A percentile compares a stretch with the other conserved stretches of the same genome.
Evolutionary conservation across 2,797 vertebrate species (phyloP).

Genomic region (Mus minutoides): DNA sequence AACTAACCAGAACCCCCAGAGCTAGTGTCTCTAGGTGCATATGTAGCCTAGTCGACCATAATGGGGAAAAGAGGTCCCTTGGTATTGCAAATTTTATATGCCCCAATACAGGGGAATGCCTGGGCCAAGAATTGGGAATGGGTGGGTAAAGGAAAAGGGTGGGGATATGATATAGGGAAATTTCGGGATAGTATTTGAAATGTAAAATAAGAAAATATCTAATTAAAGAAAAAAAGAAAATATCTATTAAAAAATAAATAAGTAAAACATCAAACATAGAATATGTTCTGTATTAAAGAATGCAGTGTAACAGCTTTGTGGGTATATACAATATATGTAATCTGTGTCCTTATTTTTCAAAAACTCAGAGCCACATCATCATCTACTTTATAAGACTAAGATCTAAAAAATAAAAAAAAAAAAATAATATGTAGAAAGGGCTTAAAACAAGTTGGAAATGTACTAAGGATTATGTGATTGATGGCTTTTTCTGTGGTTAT

Average conservation of each 20-base stretch:
- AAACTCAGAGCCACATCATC: background rate
- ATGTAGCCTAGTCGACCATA: no score
- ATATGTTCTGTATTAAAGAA: background rate
- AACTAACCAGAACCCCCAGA: no score
- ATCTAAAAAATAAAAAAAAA: background rate
- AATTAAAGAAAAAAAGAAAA: no score
- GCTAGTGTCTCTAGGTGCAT: no score
- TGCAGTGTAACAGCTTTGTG: background rate
- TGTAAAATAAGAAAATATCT: no score
- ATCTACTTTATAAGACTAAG: background rate
- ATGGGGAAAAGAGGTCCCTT: no score
- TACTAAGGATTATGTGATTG: background rate
- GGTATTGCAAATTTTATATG: no score
- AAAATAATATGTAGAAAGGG: background rate
- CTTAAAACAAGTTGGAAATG: background rate
- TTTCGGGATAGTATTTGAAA: no score
- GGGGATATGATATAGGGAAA: no score
- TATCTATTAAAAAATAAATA: background rate
- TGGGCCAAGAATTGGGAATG: no score
- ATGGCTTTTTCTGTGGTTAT: background rate
- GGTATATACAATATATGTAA: background rate
- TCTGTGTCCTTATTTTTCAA: background rate
- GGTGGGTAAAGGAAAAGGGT: no score
- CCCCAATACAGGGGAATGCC: no score
- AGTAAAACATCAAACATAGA: rapidly evolving